Conservation (phyloP, 1,140 invertebrate genomes). For the Tetragonula clypearis region DNA sequence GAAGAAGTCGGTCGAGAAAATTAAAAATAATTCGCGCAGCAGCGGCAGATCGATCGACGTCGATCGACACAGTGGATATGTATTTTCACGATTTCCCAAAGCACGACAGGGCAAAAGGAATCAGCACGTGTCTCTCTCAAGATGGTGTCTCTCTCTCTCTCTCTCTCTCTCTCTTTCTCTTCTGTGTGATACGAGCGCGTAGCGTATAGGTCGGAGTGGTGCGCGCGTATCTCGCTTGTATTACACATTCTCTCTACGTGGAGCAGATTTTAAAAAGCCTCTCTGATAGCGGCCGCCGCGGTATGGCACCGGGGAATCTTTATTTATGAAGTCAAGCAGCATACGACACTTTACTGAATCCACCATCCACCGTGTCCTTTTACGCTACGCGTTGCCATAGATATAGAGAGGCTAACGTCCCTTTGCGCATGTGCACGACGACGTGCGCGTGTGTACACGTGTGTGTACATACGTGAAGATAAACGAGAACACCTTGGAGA, state of each 20-base stretch:
- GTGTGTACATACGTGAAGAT: neutral
- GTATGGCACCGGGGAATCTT: constrained; percentile 56
- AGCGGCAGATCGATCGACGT: neutral
- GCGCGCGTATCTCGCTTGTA: constrained; percentile 29
- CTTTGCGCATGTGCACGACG: neutral
- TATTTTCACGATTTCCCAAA: neutral
- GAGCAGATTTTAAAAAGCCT: constrained; percentile 62
- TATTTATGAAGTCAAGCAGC: constrained; percentile 66
- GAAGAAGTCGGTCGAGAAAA: neutral
- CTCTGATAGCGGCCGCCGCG: constrained; percentile 45
- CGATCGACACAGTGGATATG: neutral
- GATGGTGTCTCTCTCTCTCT: constrained; percentile 11
- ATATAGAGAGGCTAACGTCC: constrained; percentile 1
- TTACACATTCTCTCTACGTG: constrained; percentile 63
- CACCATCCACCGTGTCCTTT: constrained; percentile 53
- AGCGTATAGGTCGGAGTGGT: neutral
- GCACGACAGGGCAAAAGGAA: constrained; percentile 29
- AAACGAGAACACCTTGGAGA: neutral
- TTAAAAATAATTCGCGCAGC: constrained; percentile 12
- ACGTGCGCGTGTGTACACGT: neutral
- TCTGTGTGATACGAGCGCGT: neutral
- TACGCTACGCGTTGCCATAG: neutral
- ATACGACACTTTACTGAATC: constrained; percentile 57
- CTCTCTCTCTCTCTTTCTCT: too few species aligned
- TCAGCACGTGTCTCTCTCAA: neutral